Evolutionary conservation across 1,140 invertebrate species (phyloP).

Genomic region (Lepidostoma basale): DNA sequence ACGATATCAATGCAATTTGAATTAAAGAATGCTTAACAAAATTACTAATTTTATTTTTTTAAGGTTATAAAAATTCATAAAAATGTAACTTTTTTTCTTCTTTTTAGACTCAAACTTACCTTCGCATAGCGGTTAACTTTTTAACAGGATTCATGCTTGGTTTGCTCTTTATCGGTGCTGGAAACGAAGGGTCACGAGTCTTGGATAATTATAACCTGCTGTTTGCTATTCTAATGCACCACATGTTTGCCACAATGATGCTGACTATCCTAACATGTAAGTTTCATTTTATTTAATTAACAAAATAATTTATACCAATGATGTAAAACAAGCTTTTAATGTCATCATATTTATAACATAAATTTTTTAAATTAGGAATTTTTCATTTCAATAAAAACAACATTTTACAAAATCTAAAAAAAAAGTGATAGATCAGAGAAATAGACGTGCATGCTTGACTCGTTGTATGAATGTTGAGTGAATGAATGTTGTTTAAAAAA

Average conservation of each 20-base stretch:
- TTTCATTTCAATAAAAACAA: too few species aligned
- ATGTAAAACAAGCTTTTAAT: too few species aligned
- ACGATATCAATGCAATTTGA: too few species aligned
- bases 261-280: constrained; percentile 82
- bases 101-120: constrained; percentile 84
- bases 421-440: background rate
- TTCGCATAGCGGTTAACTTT: constrained; percentile 77
- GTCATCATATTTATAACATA: too few species aligned
- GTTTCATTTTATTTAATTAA: constrained; percentile 49
- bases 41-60: background rate
- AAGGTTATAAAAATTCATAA: too few species aligned
- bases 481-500: too few species aligned
- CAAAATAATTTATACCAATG: too few species aligned
- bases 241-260: constrained; percentile 87
- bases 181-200: constrained; percentile 73
- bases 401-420: background rate
- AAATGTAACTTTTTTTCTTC: too few species aligned
- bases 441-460: too few species aligned
- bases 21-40: background rate
- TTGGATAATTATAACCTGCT: constrained; percentile 83
- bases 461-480: too few species aligned
- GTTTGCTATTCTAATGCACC: constrained; percentile 82
- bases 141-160: constrained; percentile 76
- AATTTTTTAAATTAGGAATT: too few species aligned
- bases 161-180: constrained; percentile 70